phyloP scores from a whole-genome alignment of 2,888 invertebrate genomes.

The Altica lythri region DNA sequence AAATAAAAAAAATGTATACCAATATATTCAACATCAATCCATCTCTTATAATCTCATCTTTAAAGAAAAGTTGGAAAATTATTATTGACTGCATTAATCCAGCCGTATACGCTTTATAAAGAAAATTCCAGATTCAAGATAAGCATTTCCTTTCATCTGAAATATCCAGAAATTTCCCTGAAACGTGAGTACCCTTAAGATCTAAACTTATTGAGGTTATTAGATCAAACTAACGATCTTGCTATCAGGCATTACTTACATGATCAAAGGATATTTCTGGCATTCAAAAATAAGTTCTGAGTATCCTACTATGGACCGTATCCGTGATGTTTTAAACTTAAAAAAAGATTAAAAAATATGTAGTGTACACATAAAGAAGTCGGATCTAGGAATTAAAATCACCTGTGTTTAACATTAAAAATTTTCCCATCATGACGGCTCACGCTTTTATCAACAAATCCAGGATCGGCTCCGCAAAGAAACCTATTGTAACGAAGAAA shows the following conservation, averaged over 20 bases:
- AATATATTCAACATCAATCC: no score
- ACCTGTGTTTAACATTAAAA: no score
- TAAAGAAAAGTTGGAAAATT: slow-evolving; percentile 11
- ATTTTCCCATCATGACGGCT: no score
- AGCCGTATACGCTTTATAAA: neutral
- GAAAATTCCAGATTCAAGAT: slow-evolving; percentile 21
- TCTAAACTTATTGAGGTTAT: slow-evolving; percentile 26
- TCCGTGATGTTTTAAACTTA: neutral
- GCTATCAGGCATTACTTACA: slow-evolving; percentile 31
- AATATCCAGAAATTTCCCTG: slow-evolving; percentile 18
- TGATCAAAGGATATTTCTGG: slow-evolving; percentile 33
- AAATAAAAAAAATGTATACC: no score
- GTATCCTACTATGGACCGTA: neutral
- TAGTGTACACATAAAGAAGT: no score
- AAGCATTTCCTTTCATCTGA: slow-evolving; percentile 17
- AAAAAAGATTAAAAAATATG: neutral
- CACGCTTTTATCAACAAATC: no score
- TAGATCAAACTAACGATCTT: slow-evolving; percentile 34
- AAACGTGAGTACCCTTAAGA: slow-evolving; percentile 22
- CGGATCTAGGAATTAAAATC: no score
- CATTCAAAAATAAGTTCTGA: neutral
- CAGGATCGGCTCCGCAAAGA: no score
- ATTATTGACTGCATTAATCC: slow-evolving; percentile 20
- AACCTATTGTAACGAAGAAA: no score
- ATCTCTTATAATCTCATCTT: no score